phyloP scores from a whole-genome alignment of 2,888 invertebrate genomes.

The Microchrysa polita region DNA sequence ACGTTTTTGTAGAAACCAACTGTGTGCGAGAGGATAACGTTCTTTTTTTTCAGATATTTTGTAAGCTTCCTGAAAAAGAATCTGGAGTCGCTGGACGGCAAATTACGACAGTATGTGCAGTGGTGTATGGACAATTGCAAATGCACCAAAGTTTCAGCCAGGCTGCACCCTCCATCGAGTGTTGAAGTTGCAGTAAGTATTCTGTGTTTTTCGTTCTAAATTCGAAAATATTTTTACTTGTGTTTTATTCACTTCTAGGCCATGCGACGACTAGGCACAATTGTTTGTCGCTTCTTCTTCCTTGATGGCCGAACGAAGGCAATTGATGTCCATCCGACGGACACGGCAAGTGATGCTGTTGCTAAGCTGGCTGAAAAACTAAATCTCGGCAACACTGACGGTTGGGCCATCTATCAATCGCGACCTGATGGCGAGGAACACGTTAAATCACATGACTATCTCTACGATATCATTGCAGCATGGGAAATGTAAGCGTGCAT shows the following conservation, averaged over 20 bases:
- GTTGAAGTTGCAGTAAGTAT: conserved; percentile 88
- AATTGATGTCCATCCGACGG: conserved; percentile 93
- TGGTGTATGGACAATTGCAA: conserved; percentile 95
- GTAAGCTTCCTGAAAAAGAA: conserved; percentile 79
- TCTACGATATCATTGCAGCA: conserved; percentile 92
- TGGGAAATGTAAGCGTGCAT: conserved; percentile 83
- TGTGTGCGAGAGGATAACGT: background rate
- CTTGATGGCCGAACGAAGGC: conserved; percentile 95
- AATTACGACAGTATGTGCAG: conserved; percentile 85
- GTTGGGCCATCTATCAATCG: conserved; percentile 95
- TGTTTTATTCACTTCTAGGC: conserved; percentile 67
- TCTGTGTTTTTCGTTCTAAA: background rate
- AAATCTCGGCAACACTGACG: conserved; percentile 83
- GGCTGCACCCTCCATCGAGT: conserved; percentile 88
- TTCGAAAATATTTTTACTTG: no score
- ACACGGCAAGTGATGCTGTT: conserved; percentile 91
- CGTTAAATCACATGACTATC: conserved; percentile 88
- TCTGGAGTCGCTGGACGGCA: conserved; percentile 71
- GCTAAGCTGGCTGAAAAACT: conserved; percentile 88
- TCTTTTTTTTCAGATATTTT: conserved; percentile 74
- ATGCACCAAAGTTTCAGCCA: conserved; percentile 81
- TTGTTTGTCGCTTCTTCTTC: conserved; percentile 94
- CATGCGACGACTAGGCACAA: conserved; percentile 88
- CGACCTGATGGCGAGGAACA: conserved; percentile 88
- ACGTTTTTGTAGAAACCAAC: conserved; percentile 39